These are phyloP conservation scores for Cirrhinus molitorella DNA, from an alignment of 2,797 vertebrate genomes.

Conservation along the genomic window DNA sequence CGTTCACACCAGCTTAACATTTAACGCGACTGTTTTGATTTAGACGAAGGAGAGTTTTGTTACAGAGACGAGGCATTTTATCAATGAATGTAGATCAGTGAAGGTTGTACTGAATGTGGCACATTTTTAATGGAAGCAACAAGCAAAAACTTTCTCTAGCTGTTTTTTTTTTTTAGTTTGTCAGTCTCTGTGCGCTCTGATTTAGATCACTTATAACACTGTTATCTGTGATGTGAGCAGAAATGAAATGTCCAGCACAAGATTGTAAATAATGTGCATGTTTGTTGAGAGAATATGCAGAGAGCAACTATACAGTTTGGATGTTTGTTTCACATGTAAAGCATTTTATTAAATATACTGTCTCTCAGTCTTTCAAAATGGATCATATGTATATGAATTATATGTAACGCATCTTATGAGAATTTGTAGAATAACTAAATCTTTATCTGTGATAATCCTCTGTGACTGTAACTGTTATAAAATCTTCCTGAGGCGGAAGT, in stretches of 20 bases:
- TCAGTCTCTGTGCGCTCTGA: neutral
- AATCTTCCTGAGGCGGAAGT: constrained; percentile 24
- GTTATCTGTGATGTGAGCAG: constrained; percentile 19
- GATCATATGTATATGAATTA: neutral
- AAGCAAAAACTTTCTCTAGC: constrained; percentile 18
- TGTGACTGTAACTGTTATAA: constrained; percentile 37
- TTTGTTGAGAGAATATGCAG: constrained; percentile 17
- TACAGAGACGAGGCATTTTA: constrained; percentile 37
- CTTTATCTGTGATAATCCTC: constrained; percentile 44
- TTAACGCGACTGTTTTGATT: constrained; percentile 21
- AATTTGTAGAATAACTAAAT: constrained; percentile 15
- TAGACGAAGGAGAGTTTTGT: constrained; percentile 38
- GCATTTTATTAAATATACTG: constrained; percentile 2
- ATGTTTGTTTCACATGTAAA: constrained; percentile 11
- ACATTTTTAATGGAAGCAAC: constrained; percentile 27
- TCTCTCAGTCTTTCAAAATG: neutral
- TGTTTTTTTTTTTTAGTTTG: constrained; percentile 24
- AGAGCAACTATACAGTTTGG: neutral
- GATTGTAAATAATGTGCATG: constrained; percentile 56
- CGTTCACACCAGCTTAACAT: constrained; percentile 35
- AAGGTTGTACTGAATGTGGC: constrained; percentile 29
- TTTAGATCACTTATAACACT: constrained; percentile 14
- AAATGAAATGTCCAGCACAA: constrained; percentile 39
- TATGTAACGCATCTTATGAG: neutral
- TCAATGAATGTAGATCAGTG: constrained; percentile 41